phyloP scores from a whole-genome alignment of 2,113 vertebrate species.

The Aphyosemion australe region DNA sequence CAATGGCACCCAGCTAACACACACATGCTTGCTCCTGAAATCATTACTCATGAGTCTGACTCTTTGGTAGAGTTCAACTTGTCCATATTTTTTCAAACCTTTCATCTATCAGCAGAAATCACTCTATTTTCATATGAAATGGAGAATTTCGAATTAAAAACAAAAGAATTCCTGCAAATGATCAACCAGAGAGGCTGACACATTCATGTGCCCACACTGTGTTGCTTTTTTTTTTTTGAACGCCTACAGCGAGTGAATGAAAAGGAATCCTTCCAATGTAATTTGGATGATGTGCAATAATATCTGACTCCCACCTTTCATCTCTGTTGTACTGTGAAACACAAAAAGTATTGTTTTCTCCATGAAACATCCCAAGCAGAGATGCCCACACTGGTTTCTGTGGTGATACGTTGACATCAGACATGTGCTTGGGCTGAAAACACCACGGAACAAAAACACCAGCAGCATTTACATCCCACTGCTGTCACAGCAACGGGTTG shows the following conservation, averaged over 20 bases:
- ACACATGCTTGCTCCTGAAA: conserved; percentile 11
- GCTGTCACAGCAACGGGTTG: neutral
- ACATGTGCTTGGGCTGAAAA: neutral
- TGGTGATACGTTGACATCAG: neutral
- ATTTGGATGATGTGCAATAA: conserved; percentile 24
- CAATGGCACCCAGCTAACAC: conserved; percentile 27
- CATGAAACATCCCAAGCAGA: neutral
- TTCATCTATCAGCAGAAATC: neutral
- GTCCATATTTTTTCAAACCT: neutral
- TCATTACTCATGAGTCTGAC: conserved; percentile 18
- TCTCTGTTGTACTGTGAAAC: conserved; percentile 1
- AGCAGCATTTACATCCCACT: neutral
- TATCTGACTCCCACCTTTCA: conserved; percentile 29
- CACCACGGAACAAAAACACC: neutral
- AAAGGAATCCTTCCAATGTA: conserved; percentile 7
- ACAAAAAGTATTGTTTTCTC: neutral
- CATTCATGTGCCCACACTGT: conserved; percentile 43
- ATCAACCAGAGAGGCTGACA: conserved; percentile 17
- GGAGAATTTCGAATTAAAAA: neutral
- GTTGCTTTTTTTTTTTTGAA: conserved; percentile 24
- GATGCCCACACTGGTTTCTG: neutral
- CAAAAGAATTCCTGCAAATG: conserved; percentile 12
- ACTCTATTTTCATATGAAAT: neutral
- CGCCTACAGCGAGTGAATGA: conserved; percentile 43
- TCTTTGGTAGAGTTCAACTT: conserved; percentile 9